Evolutionary conservation across 2,113 vertebrate species (phyloP).

Genomic region (Prunella himalayana): DNA sequence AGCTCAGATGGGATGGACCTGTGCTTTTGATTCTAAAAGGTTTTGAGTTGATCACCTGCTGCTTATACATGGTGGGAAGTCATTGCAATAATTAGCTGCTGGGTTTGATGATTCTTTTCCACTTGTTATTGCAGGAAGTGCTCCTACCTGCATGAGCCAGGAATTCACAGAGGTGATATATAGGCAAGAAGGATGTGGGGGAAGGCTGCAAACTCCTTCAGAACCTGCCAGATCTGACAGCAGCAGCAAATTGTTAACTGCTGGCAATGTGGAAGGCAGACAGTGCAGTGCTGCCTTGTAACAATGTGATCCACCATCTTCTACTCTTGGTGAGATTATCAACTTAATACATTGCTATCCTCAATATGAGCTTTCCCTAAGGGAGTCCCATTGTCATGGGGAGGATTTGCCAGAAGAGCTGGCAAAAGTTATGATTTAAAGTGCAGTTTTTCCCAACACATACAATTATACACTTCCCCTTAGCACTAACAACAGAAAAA

Average conservation of each 20-base stretch:
- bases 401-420: not conserved
- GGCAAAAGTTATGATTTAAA: not conserved
- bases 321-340: not conserved
- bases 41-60: constrained; percentile 2
- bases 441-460: not conserved
- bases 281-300: not conserved
- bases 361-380: not conserved
- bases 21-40: not conserved
- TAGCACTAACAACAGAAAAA: not conserved
- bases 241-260: not conserved
- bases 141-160: not conserved
- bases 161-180: not conserved
- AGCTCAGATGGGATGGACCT: not conserved
- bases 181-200: not conserved
- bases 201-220: not conserved
- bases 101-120: constrained; percentile 28
- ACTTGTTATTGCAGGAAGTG: constrained; percentile 39
- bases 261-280: not conserved
- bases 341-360: not conserved
- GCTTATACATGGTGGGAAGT: not conserved
- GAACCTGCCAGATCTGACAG: not conserved
- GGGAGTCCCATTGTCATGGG: not conserved
- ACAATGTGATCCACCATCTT: not conserved
- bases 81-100: constrained; percentile 43
- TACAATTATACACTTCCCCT: not conserved